A percentile compares a stretch with the other conserved stretches of the same genome.
These are phyloP conservation scores for Stichodactyla helianthus DNA, from an alignment of 64 coral and sea anemone genomes.

Conservation along the genomic window DNA sequence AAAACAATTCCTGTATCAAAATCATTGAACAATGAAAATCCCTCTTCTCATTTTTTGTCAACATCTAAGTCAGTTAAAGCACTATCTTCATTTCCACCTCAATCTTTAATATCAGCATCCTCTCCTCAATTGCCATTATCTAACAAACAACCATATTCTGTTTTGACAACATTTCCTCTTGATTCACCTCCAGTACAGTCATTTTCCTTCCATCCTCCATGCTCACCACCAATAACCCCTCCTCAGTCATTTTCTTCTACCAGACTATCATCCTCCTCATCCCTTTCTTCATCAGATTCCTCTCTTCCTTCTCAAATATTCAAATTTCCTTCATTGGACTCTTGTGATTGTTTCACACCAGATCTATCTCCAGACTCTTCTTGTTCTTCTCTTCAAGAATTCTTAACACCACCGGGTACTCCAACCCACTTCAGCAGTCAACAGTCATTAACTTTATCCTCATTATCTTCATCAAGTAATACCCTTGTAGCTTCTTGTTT, in stretches of 20 bases:
- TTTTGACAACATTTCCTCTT: conserved; percentile 18
- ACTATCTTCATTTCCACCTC: background rate
- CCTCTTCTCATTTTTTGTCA: background rate
- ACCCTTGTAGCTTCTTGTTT: conserved; percentile 5
- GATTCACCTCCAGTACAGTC: background rate
- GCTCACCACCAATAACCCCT: background rate
- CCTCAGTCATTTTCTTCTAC: conserved; percentile 11
- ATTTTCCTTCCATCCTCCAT: background rate
- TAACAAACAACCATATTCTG: background rate
- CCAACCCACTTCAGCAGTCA: background rate
- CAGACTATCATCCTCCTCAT: background rate
- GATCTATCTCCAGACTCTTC: background rate
- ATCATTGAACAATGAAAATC: background rate
- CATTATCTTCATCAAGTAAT: conserved; percentile 14
- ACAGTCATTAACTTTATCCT: background rate
- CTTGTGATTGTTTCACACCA: background rate
- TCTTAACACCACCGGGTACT: conserved; percentile 7
- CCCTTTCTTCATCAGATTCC: background rate
- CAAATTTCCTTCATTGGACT: background rate
- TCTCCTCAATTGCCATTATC: background rate
- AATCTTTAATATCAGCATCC: background rate
- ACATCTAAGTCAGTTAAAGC: background rate
- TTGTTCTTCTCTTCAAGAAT: background rate
- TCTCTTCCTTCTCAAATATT: conserved; percentile 14
- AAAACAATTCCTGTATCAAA: background rate